These are phyloP conservation scores for Merodon equestris DNA, from an alignment of 2,888 invertebrate species.

Conservation along the genomic window DNA sequence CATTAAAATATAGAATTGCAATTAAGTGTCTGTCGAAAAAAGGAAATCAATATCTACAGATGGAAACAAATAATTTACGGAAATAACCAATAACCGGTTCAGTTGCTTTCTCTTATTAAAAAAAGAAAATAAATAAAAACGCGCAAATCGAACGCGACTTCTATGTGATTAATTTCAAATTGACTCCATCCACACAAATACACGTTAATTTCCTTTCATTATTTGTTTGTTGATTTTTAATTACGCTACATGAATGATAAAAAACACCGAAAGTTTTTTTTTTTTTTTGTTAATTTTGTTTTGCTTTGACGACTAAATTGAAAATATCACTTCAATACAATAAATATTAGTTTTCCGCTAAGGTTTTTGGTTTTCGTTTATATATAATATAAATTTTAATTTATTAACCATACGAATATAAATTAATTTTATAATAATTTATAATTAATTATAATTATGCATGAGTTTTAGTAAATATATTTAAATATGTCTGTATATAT, in stretches of 20 bases:
- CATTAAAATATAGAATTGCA: too few species aligned
- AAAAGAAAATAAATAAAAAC: too few species aligned
- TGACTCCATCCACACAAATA: conserved; percentile 36
- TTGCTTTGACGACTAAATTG: conserved; percentile 57
- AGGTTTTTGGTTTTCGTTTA: neutral
- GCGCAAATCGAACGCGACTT: too few species aligned
- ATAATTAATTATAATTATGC: conserved; percentile 23
- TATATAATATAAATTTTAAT: conserved; percentile 48
- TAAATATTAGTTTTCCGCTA: neutral
- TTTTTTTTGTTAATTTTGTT: conserved; percentile 8
- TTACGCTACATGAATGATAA: conserved; percentile 35
- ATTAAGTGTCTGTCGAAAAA: too few species aligned
- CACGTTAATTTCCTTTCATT: conserved; percentile 16
- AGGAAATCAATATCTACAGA: too few species aligned
- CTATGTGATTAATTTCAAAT: conserved; percentile 32
- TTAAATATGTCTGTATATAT: conserved; percentile 41
- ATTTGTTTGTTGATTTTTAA: neutral
- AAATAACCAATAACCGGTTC: too few species aligned
- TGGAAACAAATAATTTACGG: too few species aligned
- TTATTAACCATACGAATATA: conserved; percentile 44
- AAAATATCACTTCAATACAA: conserved; percentile 64
- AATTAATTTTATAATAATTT: conserved; percentile 12
- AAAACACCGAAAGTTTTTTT: conserved; percentile 48
- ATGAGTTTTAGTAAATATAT: conserved; percentile 35
- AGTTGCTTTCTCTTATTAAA: too few species aligned